Base-by-base conservation (phyloP, 2,113 vertebrate genomes). In the Pavo muticus region DNA sequence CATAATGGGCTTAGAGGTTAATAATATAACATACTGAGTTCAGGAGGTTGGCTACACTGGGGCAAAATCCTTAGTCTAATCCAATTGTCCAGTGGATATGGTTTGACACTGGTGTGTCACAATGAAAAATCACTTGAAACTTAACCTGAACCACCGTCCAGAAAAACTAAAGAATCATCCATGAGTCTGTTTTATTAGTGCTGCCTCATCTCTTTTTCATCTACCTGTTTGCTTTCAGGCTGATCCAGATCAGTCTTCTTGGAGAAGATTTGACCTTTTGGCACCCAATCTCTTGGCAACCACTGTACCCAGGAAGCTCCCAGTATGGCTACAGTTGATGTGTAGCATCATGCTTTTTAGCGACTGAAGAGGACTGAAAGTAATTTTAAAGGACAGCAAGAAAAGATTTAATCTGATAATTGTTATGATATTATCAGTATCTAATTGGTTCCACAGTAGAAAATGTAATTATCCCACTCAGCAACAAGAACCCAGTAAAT, bases 391-490 rank as follows among this genome's bases (percentile, higher is more conserved):
- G 27, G 40, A 85, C 67, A 69, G 44, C 0, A 0, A 87, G 48
- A 4, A 88, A 92, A 95, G 82, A 44, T 76, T 82, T 75, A 52
- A 88, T 88, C 61, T 84, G 73, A 84, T 75, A 87, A 82, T 65
- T 68, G 32, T 52, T 27, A 54, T 81, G 87, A 76, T 25, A 37
- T 70, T 83, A 54, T 76, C 83, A 64, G 30, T 21, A 47, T 87
- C 57, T 92, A 82, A 87, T 44, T 92, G 44, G n/a, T 11, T 93
- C 12, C n/a, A 3, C 11, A 44, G 63, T 75, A 61, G 44, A 79
- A 88, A 88, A 91, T 32, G 13, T 29, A 75, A 84, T 91, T 72
- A 88, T 73, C 32, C 14, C 56, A 78, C 30, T 73, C 63, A 67
- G 4, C 37, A 16, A 37, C 72, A 77, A 57, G 65, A 88, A 81